Evolutionary conservation across 2,113 vertebrate species (phyloP), one percentile per base, ranked within the genome.

Genomic region (Himantopus leucocephalus): DNA sequence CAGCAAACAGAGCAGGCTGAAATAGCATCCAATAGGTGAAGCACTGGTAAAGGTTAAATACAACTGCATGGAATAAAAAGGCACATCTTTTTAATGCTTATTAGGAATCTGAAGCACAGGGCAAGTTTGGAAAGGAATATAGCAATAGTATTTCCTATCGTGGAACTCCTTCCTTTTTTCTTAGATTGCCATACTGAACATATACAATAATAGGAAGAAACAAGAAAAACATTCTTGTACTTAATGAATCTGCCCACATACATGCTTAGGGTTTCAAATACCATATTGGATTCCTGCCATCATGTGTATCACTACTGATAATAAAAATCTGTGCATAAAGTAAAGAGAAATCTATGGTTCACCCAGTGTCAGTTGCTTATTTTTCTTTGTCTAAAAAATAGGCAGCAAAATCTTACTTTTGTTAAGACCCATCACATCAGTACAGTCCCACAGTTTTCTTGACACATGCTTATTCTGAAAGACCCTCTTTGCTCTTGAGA

Each of bases 251-350:
- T 55, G 58, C 47, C 84, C 50, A 93, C 71, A 80, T 11, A 41
- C 22, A 85, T 79, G 50, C 66, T 87, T 52, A 73, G 13, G 39
- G 45, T 75, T 92, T 79, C 71, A 94, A 97, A 96, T 85, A 53
- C 53, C 78, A 39, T 73, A 94, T 76, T 96, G 87, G 74, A 93
- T 95, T 96, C 75, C 93, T 93, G 81, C 87, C 81, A 95, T 32
- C 59, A 76, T 1, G 26, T 58, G 29, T 29, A 92, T 80, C 85
- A 90, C 64, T 85, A 80, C 29, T 43, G 68, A 82, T 85, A 93
- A 94, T 39, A 96, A 92, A 96, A 93, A 85, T 74, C 78, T 82
- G 63, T 89, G 89, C 71, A 85, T 1, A 82, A 74, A 84, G 92
- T 88, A 68, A 78, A 94, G 79, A 81, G 50, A 78, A 92, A 85